Percentiles rank a stretch among this genome's conserved stretches.
These are phyloP conservation scores for Myotis findleyi DNA, from an alignment of 2,797 vertebrate genomes.

Conservation along the genomic window DNA sequence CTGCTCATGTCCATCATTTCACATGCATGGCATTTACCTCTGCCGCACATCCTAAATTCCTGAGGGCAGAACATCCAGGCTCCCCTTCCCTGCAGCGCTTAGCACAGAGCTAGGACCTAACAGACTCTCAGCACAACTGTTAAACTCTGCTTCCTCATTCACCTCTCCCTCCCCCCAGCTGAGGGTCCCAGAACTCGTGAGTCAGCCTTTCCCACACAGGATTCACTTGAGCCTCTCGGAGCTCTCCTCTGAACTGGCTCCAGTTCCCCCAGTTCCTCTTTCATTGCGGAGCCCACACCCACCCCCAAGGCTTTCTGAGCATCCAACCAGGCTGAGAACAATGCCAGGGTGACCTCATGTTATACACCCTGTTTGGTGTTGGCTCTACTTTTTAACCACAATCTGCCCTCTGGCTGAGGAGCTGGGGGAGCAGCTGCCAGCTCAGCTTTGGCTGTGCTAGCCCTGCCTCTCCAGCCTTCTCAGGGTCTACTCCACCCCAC, in stretches of 20 bases:
- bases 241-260: not conserved
- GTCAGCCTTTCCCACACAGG: not conserved
- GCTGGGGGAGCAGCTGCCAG: not conserved
- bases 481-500: not conserved
- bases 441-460: not conserved
- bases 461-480: not conserved
- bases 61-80: not conserved
- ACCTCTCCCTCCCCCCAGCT: not conserved
- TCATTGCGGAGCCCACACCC: not conserved
- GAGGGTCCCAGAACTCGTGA: not conserved
- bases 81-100: not conserved
- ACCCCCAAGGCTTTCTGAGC: slow-evolving; percentile 30
- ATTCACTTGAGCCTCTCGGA: not conserved
- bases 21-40: not conserved
- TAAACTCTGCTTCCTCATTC: not conserved
- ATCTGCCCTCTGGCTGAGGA: not conserved
- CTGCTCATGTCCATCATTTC: not conserved
- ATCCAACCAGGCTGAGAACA: slow-evolving; percentile 37
- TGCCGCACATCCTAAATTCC: not conserved
- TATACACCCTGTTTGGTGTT: not conserved
- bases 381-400: slow-evolving; percentile 49
- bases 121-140: not conserved
- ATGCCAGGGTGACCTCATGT: slow-evolving; percentile 60
- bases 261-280: not conserved
- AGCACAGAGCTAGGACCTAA: not conserved